phyloP scores from a whole-genome alignment of 1,140 invertebrate species.

The Manduca sexta region DNA sequence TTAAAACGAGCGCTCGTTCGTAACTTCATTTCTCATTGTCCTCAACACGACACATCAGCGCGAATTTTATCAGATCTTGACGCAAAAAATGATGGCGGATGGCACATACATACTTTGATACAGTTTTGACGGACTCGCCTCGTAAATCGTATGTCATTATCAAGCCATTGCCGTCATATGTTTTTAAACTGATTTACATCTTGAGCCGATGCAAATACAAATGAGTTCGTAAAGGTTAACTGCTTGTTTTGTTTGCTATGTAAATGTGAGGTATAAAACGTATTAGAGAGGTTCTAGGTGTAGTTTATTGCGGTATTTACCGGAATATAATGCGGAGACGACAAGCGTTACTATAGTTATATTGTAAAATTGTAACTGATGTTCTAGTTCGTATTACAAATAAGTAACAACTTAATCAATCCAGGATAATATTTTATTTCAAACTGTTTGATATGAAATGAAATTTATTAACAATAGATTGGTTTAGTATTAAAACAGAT shows the following conservation, averaged over 20 bases:
- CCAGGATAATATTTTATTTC: too few relatives aligned
- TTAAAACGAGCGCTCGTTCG: constrained; percentile 10
- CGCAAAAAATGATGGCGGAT: constrained; percentile 32
- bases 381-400: too few relatives aligned
- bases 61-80: constrained; percentile 45
- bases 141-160: constrained; percentile 56
- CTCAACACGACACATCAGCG: constrained; percentile 39
- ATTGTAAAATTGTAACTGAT: too few relatives aligned
- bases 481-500: constrained; percentile 11
- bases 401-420: too few relatives aligned
- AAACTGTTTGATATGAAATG: neutral
- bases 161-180: constrained; percentile 62
- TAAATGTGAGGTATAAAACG: too few relatives aligned
- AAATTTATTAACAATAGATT: constrained; percentile 7
- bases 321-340: too few relatives aligned
- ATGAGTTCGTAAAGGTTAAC: too few relatives aligned
- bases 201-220: constrained; percentile 20
- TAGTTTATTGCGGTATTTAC: too few relatives aligned
- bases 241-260: constrained; percentile 20
- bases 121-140: constrained; percentile 50
- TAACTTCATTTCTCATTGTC: constrained; percentile 34
- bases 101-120: constrained; percentile 22
- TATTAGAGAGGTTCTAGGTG: too few relatives aligned
- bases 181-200: constrained; percentile 39
- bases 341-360: too few relatives aligned